Evolutionary conservation across 2,797 vertebrate genomes (phyloP), one percentile per base, ranked within the genome.

Genomic region (Luscinia megarhynchos): DNA sequence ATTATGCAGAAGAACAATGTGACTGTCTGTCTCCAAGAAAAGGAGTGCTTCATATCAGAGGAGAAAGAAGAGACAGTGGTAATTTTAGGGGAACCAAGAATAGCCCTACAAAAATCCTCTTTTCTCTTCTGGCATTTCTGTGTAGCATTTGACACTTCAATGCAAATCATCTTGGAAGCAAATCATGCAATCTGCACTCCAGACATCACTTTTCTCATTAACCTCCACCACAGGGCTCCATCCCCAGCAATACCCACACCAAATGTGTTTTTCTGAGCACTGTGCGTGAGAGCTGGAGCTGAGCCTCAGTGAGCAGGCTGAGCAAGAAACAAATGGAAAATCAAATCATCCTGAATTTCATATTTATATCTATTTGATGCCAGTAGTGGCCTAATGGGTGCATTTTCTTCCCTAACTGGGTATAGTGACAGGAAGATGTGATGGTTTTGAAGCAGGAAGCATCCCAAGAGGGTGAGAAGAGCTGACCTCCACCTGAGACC

Each of bases 201-300:
- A 70, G 75, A 70, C 64, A 93, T 67, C 53, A 68, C 38, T 92
- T 93, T 87, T 79, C 81, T 82, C 90, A 93, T 92, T 92, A 92
- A 90, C 75, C 67, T 93, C 81, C 78, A 89, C 88, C 84, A 91
- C 36, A 2, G 86, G 81, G 75, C 78, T 93, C 81, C 81, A 90
- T 77, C 68, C 66, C 27, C 45, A 48, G 81, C 86, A 80, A 76
- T 63, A 87, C 45, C 51, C 76, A 82, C 50, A 77, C 34, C 50
- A 88, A 92, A 93, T 48, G 61, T 74, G 45, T 55, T 89, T 77
- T 90, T 64, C 64, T 0, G 22, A 90, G 64, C 5, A 0, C 86
- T 43, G 70, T 5, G 2, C 59, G 74, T 58, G 32, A 94, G 38
- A 40, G 67, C 77, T 87, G 75, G 68, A 85, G 86, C 45, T 30